Percentiles rank a stretch among this genome's conserved stretches.
Conservation (phyloP, 2,888 invertebrate genomes). For the Melanchra persicariae region DNA sequence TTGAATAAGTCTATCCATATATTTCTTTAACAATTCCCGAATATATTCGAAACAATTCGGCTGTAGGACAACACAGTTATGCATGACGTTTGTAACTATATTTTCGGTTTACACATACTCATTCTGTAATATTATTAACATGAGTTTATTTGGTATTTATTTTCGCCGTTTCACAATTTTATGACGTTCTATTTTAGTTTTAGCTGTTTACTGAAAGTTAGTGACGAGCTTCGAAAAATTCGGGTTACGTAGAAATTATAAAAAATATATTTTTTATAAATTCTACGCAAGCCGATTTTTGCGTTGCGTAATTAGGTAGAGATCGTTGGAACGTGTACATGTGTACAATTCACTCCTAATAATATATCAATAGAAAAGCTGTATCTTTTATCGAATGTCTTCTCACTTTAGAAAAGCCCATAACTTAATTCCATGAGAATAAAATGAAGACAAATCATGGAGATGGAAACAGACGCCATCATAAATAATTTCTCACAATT, state of each 20-base stretch:
- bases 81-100: slow-evolving; percentile 32
- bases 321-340: too few relatives aligned
- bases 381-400: neutral
- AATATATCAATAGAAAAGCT: too few relatives aligned
- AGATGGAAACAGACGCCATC: neutral
- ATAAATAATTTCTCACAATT: slow-evolving; percentile 48
- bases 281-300: neutral
- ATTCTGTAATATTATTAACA: neutral
- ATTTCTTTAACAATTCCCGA: slow-evolving; percentile 48
- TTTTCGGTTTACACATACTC: slow-evolving; percentile 22
- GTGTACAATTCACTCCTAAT: too few relatives aligned
- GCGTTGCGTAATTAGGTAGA: too few relatives aligned
- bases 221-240: slow-evolving; percentile 2
- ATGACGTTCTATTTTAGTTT: slow-evolving; percentile 24
- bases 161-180: neutral
- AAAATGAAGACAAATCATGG: slow-evolving; percentile 38
- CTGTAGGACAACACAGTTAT: slow-evolving; percentile 13
- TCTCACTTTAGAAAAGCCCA: neutral
- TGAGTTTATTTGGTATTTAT: slow-evolving; percentile 12
- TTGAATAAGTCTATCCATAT: slow-evolving; percentile 40
- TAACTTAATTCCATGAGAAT: neutral
- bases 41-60: slow-evolving; percentile 49
- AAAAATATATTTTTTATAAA: slow-evolving; percentile 11
- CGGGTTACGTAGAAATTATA: neutral
- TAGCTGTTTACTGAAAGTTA: slow-evolving; percentile 18